Evolutionary conservation across 1,140 invertebrate species (phyloP).

Genomic region (Diorhabda carinulata): DNA sequence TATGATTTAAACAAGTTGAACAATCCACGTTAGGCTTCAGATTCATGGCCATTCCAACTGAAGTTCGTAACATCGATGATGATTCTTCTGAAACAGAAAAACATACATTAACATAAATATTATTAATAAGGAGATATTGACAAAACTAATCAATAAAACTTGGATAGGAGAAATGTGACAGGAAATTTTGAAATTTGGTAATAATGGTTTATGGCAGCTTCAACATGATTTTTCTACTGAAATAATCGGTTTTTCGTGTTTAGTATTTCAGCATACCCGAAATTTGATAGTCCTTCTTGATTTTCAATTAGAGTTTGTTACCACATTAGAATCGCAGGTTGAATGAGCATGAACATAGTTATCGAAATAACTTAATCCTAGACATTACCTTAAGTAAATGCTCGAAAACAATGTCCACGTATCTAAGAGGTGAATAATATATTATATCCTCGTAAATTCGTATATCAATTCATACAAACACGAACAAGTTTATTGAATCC

Average conservation of each 20-base stretch:
- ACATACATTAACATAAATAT: background rate
- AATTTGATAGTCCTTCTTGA: no score
- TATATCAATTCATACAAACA: constrained; percentile 3
- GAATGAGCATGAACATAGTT: no score
- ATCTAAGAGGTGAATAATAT: background rate
- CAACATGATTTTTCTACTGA: no score
- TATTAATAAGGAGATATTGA: background rate
- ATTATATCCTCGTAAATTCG: background rate
- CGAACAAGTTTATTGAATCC: background rate
- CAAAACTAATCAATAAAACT: background rate
- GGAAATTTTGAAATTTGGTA: no score
- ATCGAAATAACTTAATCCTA: no score
- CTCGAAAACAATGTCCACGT: background rate
- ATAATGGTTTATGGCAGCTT: no score
- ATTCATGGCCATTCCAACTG: constrained; percentile 18
- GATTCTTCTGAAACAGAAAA: constrained; percentile 7
- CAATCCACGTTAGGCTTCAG: constrained; percentile 15
- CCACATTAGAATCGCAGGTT: no score
- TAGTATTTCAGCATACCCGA: no score
- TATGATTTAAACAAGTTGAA: constrained; percentile 16
- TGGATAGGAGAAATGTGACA: no score
- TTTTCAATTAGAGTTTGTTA: no score
- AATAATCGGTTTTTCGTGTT: no score
- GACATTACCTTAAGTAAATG: no score
- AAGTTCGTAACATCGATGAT: constrained; percentile 14